Evolutionary conservation across 2,888 invertebrate species (phyloP).

Genomic region (Willowsia nigromaculata): DNA sequence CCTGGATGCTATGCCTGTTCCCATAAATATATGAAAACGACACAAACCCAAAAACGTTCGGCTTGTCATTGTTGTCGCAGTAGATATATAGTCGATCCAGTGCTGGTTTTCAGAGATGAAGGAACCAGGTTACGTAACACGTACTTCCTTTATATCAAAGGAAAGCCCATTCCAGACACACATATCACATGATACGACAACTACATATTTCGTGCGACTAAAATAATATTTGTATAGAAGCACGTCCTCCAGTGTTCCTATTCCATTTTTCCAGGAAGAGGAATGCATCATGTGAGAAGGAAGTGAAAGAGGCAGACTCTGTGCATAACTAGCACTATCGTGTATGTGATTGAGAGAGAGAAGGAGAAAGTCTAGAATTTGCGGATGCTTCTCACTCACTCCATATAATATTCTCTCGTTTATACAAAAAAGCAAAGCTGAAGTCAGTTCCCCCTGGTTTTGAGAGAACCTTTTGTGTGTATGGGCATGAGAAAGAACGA

Average conservation of each 20-base stretch:
- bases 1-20: neutral
- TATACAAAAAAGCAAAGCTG: neutral
- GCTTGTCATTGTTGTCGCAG: neutral
- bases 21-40: neutral
- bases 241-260: neutral
- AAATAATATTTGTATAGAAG: constrained; percentile 1
- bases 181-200: neutral
- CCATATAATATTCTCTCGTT: neutral
- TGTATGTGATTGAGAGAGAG: too few species aligned
- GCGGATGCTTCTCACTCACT: neutral
- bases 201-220: neutral
- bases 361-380: neutral
- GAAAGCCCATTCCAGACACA: neutral
- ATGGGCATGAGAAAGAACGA: neutral
- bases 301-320: neutral
- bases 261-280: neutral
- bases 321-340: neutral
- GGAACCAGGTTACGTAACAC: neutral
- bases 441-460: neutral
- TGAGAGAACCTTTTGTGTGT: neutral
- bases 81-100: neutral
- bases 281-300: constrained; percentile 2
- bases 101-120: neutral
- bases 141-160: neutral
- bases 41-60: neutral